Base-by-base conservation (phyloP, 2,113 vertebrate species). In the Andinoacara biseriatus region DNA sequence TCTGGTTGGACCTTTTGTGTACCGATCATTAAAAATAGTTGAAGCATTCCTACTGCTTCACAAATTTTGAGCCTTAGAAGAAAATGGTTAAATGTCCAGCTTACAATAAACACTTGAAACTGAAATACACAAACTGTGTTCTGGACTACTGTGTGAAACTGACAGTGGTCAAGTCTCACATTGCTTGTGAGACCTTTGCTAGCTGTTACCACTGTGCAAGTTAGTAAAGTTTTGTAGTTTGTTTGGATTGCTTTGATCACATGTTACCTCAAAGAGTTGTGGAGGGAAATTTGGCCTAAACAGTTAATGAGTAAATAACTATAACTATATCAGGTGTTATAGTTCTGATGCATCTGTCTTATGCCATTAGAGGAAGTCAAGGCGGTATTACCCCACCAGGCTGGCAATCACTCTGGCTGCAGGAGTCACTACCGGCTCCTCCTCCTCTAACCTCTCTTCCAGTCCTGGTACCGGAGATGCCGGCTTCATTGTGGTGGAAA, bases 361-460 rank as follows among this genome's bases (percentile, higher is more conserved):
- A 8, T 79, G 1, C 79, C 5, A 9, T 43, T 87, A 98, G 97
- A 96, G 97, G 88, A 98, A 97, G 85, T 98, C 97, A 0, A 93
- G 97, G 60, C 95, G 97, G 5, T 98, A 98, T 89, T 98, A 98
- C 77, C 97, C 97, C 5, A 98, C 97, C 2, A 96, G 97, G 31
- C 87, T 98, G 88, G 97, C 97, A 54, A 98, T 98, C 89, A 97
- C 96, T 26, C 95, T 98, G 83, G 96, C 97, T 2, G 96, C 97
- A 40, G 97, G 97, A 29, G 94, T 98, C 59, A 96, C 97, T 0
- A 94, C 93, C 76, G 88, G 83, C 6, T 85, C 95, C 10, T 92
- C 95, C 1, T 91, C 75, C 5, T 87, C 92, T 10, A 76, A 24
- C 22, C 5, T 89, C 9, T 72, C 86, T 15, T 86, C 90, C 33